phyloP scores from a whole-genome alignment of 2,113 vertebrate genomes.

The Dasyornis broadbenti region DNA sequence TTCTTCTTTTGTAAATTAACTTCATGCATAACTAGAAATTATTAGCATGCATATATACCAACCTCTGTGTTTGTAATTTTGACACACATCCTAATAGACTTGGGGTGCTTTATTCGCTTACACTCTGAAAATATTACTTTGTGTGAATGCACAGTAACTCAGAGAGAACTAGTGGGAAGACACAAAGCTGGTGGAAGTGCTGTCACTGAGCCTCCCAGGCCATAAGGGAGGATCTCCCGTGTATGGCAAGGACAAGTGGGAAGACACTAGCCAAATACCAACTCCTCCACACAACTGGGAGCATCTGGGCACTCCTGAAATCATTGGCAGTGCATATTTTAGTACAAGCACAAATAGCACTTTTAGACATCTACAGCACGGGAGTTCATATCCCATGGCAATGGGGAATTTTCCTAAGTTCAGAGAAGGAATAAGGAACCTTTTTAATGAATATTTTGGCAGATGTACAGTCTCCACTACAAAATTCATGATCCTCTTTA shows the following conservation, averaged over 20 bases:
- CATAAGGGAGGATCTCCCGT: background rate
- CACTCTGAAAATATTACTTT: background rate
- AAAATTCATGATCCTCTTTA: background rate
- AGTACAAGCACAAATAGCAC: background rate
- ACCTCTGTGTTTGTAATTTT: slow-evolving; percentile 40
- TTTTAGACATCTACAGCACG: background rate
- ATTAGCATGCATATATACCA: slow-evolving; percentile 30
- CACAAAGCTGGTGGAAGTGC: background rate
- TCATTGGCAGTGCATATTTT: background rate
- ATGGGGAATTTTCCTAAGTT: background rate
- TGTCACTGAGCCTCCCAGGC: background rate
- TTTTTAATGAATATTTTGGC: background rate
- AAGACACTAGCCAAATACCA: background rate
- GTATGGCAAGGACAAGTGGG: background rate
- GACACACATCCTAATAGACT: slow-evolving; percentile 21
- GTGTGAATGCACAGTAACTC: background rate
- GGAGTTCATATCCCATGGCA: background rate
- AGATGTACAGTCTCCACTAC: background rate
- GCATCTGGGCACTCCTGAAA: background rate
- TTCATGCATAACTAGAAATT: slow-evolving; percentile 59
- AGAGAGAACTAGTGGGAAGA: background rate
- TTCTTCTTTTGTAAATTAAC: slow-evolving; percentile 51
- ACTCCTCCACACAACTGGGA: background rate
- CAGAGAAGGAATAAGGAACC: background rate
- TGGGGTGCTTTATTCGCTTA: background rate